phyloP scores from a whole-genome alignment of 1,140 invertebrate species.

The Polyergus mexicanus region DNA sequence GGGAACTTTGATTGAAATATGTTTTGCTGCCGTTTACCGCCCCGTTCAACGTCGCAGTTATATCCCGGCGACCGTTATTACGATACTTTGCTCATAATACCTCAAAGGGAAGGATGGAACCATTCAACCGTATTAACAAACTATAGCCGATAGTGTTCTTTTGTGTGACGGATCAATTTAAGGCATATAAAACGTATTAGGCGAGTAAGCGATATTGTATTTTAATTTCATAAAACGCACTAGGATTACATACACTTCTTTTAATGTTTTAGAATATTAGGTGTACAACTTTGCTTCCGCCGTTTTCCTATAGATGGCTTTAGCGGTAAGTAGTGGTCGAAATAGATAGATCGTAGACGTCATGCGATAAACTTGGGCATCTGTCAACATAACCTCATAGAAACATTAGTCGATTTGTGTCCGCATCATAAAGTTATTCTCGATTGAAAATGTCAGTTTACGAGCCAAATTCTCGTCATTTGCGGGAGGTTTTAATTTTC shows the following conservation, averaged over 20 bases:
- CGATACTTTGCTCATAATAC: constrained; percentile 66
- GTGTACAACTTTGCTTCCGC: too few species aligned
- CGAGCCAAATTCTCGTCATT: too few species aligned
- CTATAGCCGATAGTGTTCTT: background rate
- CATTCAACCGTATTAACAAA: constrained; percentile 56
- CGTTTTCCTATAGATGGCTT: too few species aligned
- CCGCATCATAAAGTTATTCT: too few species aligned
- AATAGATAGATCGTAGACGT: too few species aligned
- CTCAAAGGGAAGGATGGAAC: constrained; percentile 26
- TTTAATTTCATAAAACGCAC: background rate
- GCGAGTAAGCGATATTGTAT: background rate
- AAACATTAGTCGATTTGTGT: too few species aligned
- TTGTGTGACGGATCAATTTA: background rate
- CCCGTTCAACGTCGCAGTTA: constrained; percentile 70
- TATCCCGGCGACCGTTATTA: constrained; percentile 74
- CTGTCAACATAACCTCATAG: too few species aligned
- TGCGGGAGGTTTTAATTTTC: too few species aligned
- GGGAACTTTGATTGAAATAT: constrained; percentile 83
- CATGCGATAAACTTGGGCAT: too few species aligned
- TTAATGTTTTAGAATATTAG: background rate
- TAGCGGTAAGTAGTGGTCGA: too few species aligned
- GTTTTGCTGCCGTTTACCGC: constrained; percentile 81
- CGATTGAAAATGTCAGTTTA: too few species aligned
- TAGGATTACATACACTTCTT: background rate
- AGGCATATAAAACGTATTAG: background rate